Percentiles rank a stretch among this genome's conserved stretches.
Evolutionary conservation across 2,113 vertebrate species (phyloP).

Genomic region (Rhagologus leucostigma): DNA sequence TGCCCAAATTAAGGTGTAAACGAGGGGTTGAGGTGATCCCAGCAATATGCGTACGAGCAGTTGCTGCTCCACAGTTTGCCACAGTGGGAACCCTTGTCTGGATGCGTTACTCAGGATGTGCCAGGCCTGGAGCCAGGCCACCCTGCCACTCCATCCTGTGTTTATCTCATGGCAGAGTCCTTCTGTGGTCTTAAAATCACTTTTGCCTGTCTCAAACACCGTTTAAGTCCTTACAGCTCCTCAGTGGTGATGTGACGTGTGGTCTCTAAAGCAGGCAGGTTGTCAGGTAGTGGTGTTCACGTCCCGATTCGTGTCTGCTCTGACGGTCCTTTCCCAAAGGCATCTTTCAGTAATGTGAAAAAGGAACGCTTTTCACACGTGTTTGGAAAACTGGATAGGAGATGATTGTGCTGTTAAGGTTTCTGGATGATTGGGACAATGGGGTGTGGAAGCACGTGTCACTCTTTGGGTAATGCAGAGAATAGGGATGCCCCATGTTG

Average conservation of each 20-base stretch:
- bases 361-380: not conserved
- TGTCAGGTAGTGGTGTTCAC: not conserved
- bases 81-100: not conserved
- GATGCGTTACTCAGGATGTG: not conserved
- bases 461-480: not conserved
- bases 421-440: not conserved
- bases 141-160: not conserved
- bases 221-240: not conserved
- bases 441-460: not conserved
- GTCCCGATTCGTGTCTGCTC: not conserved
- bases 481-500: not conserved
- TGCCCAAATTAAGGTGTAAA: not conserved
- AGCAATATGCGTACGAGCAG: not conserved
- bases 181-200: not conserved
- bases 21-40: not conserved
- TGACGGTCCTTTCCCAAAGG: not conserved
- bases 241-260: not conserved
- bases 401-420: not conserved
- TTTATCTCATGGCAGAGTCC: not conserved
- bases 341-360: not conserved
- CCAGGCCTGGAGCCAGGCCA: not conserved
- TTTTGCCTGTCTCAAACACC: not conserved
- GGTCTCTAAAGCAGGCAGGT: not conserved
- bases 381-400: not conserved
- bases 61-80: not conserved